Base-by-base conservation (phyloP, 1,140 invertebrate species). In the Helicorthomorpha holstii region DNA sequence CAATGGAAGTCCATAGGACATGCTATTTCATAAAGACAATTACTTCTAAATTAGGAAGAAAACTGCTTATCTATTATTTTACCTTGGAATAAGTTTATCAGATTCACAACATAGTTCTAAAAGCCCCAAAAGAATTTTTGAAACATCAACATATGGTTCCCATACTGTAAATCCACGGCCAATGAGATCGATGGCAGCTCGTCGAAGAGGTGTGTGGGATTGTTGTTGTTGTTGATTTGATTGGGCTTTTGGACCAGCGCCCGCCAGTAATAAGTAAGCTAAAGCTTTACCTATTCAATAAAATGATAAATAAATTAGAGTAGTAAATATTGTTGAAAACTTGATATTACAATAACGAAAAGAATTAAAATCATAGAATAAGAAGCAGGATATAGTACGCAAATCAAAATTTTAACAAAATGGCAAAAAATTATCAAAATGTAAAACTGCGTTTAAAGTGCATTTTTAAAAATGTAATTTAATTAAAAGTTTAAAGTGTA, bases 61-160 rank as follows among this genome's bases (percentile, higher is more conserved):
- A 26, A 19, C 51, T 24, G n/a, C 4, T 19, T 14, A 27, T 3
- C 3, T 22, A 50, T 27, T 54, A 45, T 54, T 52, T 53, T 66
- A 77, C 71, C 74, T 78, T 7, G 90, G 90, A 21, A 94, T 85
- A 38, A 93, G 71, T 64, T 85, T 87, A 60, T 95, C 90, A 1
- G 85, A 82, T 63, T 95, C 89, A 47, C 89, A 89, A 64, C 91
- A 94, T 65, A 98, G 79, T 67, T 97, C 92, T 34, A 98, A 69
- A 2, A 98, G 69, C 50, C 87, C 86, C 1, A 93, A 69, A 22
- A 95, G 67, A 25, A 95, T 84, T 68, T 90, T 90, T 27, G 91
- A 93, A 46, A 97, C 91, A 68, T 98, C 94, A 22, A 99, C 66
- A 67, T 97, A 95, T 0, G 93, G 92, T 66, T 98, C 93, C 95